Evolutionary conservation across 2,888 invertebrate species (phyloP).

Genomic region (Crepidodera aurea): DNA sequence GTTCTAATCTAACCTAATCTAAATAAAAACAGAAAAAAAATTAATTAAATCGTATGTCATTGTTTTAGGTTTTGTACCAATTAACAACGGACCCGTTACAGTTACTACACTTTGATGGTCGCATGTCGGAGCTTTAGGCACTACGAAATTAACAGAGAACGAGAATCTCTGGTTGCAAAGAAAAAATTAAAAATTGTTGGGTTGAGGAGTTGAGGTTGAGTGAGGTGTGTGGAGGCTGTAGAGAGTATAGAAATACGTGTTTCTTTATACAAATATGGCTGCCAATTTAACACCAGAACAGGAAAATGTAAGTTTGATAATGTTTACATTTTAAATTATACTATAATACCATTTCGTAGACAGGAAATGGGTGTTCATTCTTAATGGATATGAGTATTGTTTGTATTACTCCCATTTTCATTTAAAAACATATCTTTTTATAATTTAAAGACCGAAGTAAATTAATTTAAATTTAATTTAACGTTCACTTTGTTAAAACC

Average conservation of each 20-base stretch:
- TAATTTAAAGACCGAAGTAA: neutral
- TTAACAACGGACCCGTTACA: no score
- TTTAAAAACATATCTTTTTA: neutral
- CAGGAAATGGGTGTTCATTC: neutral
- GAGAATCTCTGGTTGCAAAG: neutral
- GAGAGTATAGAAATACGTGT: slow-evolving; percentile 36
- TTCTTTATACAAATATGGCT: slow-evolving; percentile 64
- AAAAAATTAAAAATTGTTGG: slow-evolving; percentile 20
- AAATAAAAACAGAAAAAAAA: no score
- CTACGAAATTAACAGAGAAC: neutral
- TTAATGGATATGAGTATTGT: neutral
- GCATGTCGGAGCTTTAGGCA: slow-evolving; percentile 1
- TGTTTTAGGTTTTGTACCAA: no score
- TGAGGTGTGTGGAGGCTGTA: slow-evolving; percentile 26
- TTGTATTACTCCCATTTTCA: slow-evolving; percentile 2
- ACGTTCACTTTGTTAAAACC: neutral
- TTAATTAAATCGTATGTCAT: no score
- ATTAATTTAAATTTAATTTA: neutral
- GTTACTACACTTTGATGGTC: no score
- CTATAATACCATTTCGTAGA: neutral
- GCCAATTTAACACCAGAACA: slow-evolving; percentile 79
- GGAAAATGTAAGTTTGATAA: slow-evolving; percentile 72
- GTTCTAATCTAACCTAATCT: no score
- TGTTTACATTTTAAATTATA: slow-evolving; percentile 9
- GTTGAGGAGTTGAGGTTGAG: slow-evolving; percentile 8